Conservation (phyloP, 2,888 invertebrate genomes). For the Agrochola macilenta region DNA sequence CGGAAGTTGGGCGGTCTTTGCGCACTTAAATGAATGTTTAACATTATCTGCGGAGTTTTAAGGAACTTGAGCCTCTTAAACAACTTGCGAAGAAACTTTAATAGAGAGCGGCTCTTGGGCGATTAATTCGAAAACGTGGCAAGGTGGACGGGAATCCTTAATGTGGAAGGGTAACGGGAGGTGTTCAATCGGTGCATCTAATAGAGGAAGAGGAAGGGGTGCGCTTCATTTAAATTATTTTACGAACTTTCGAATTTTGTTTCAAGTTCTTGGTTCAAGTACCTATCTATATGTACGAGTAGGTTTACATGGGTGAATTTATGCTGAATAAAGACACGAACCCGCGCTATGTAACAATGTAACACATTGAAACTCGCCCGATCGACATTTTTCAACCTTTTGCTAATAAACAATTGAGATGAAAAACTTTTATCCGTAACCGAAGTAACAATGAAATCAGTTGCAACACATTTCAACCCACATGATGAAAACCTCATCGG, state of each 20-base stretch:
- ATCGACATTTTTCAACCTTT: neutral
- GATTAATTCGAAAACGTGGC: slow-evolving; percentile 88
- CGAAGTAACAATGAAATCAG: slow-evolving; percentile 42
- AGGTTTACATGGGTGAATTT: neutral
- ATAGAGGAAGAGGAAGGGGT: slow-evolving; percentile 52
- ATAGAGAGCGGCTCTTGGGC: slow-evolving; percentile 88
- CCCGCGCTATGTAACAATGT: neutral
- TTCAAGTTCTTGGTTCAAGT: slow-evolving; percentile 1
- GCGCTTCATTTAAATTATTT: slow-evolving; percentile 59
- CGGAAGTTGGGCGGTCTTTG: slow-evolving; percentile 82
- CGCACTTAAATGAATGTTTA: slow-evolving; percentile 90
- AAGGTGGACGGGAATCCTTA: slow-evolving; percentile 88
- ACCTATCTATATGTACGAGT: neutral
- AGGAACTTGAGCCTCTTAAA: slow-evolving; percentile 87
- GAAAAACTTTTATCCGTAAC: neutral
- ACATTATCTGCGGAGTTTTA: slow-evolving; percentile 89
- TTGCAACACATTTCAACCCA: slow-evolving; percentile 14
- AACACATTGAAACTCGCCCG: neutral
- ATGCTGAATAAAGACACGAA: neutral
- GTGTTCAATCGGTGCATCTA: slow-evolving; percentile 68
- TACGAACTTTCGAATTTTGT: slow-evolving; percentile 25
- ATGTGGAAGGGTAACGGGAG: slow-evolving; percentile 82
- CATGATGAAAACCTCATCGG: slow-evolving; percentile 55
- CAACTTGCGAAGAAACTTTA: slow-evolving; percentile 89
- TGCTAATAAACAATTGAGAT: neutral